A percentile compares a stretch with the other conserved stretches of the same genome.
These are phyloP conservation scores for Meteorus sp. DNA, from an alignment of 1,140 invertebrate species.

Conservation along the genomic window DNA sequence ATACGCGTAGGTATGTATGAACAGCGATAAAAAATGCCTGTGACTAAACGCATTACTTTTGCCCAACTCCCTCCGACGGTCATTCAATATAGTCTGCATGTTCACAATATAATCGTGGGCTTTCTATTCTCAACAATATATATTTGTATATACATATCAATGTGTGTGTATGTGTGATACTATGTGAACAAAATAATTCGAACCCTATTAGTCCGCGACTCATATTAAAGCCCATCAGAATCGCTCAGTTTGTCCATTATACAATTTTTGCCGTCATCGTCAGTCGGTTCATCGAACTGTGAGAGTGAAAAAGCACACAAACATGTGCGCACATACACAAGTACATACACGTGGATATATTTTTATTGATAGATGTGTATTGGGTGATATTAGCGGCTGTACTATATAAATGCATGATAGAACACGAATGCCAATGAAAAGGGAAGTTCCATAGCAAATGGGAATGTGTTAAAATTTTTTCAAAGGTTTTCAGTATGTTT, in stretches of 20 bases:
- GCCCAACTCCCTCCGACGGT: conserved; percentile 25
- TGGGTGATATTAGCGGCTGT: no score
- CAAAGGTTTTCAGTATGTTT: no score
- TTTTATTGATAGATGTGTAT: no score
- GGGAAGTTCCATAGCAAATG: no score
- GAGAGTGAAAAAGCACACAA: neutral
- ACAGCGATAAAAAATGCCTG: conserved; percentile 52
- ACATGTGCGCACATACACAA: no score
- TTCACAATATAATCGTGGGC: neutral
- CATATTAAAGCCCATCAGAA: conserved; percentile 23
- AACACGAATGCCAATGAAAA: no score
- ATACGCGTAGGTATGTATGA: no score
- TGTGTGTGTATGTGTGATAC: no score
- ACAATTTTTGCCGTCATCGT: neutral
- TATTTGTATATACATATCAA: neutral
- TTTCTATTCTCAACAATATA: neutral
- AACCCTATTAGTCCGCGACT: conserved; percentile 20
- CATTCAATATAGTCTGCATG: neutral
- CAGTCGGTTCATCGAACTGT: neutral
- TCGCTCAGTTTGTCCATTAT: conserved; percentile 22
- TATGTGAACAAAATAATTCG: conserved; percentile 20
- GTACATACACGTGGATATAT: no score
- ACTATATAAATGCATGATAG: no score
- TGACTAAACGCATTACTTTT: conserved; percentile 56
- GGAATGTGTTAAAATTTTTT: no score